A percentile compares a stretch with the other conserved stretches of the same genome.
Conservation (phyloP, 2,113 vertebrate genomes). For the Forbesichthys papilliferus region DNA sequence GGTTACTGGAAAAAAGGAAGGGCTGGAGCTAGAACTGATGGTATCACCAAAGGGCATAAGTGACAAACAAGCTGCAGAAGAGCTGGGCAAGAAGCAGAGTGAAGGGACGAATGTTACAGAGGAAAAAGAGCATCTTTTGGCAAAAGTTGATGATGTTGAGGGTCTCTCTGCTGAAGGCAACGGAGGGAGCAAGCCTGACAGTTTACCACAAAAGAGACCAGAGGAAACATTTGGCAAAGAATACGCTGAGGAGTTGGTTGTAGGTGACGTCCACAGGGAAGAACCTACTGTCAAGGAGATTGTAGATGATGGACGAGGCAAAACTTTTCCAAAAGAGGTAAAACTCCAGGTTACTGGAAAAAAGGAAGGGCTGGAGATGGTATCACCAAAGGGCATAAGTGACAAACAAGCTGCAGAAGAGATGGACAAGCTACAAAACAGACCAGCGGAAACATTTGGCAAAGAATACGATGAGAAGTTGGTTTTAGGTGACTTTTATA, state of each 20-base stretch:
- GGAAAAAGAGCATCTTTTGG: background rate
- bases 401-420: conserved; percentile 73
- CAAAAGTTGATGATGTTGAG: background rate
- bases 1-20: background rate
- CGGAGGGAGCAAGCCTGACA: background rate
- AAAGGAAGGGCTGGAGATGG: background rate
- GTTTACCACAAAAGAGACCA: conserved; percentile 5
- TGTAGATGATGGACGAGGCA: background rate
- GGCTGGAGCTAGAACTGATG: background rate
- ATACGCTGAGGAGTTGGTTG: background rate
- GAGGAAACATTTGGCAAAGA: conserved; percentile 7
- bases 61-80: conserved; percentile 71
- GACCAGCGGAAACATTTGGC: no score
- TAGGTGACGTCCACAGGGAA: background rate
- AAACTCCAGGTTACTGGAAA: background rate
- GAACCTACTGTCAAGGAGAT: background rate
- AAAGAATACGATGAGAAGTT: no score
- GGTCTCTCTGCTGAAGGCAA: conserved; percentile 8
- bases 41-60: conserved; percentile 52
- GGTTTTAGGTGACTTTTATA: background rate
- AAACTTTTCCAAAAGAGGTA: conserved; percentile 9
- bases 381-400: conserved; percentile 53
- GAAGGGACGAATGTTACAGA: background rate
- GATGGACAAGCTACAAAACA: conserved; percentile 40
- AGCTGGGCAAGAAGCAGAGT: conserved; percentile 63